phyloP scores from a whole-genome alignment of 1,140 invertebrate genomes.

The Musca vetustissima region DNA sequence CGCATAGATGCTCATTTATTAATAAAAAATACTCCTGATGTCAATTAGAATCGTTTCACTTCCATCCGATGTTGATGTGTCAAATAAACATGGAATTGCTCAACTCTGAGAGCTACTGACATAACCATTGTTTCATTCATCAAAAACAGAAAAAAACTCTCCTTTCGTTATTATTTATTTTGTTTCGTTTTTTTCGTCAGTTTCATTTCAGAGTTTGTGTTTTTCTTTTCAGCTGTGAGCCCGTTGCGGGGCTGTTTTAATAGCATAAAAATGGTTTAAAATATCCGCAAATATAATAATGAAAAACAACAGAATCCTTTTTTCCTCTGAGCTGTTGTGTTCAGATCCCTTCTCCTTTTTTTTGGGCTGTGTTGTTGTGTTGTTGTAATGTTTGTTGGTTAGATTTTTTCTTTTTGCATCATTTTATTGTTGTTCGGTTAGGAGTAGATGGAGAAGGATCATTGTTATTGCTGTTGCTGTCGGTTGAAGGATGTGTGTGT shows the following conservation, averaged over 20 bases:
- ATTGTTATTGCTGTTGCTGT: background rate
- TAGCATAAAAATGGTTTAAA: constrained; percentile 12
- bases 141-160: background rate
- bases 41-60: no score
- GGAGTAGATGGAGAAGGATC: no score
- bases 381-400: background rate
- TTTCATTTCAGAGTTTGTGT: constrained; percentile 4
- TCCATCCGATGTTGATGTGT: no score
- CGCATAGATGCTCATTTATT: no score
- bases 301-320: constrained; percentile 11
- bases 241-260: background rate
- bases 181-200: background rate
- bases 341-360: no score
- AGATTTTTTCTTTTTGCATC: no score
- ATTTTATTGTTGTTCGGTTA: background rate
- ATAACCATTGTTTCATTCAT: no score
- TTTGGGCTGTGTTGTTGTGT: background rate
- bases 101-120: no score
- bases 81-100: no score
- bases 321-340: background rate
- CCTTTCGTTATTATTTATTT: background rate
- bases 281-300: constrained; percentile 8
- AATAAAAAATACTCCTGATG: no score
- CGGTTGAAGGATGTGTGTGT: no score
- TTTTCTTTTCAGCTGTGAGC: background rate